A percentile compares a stretch with the other conserved stretches of the same genome.
Conservation (phyloP, 2,797 vertebrate species). For the Coracias cyanogaster region DNA sequence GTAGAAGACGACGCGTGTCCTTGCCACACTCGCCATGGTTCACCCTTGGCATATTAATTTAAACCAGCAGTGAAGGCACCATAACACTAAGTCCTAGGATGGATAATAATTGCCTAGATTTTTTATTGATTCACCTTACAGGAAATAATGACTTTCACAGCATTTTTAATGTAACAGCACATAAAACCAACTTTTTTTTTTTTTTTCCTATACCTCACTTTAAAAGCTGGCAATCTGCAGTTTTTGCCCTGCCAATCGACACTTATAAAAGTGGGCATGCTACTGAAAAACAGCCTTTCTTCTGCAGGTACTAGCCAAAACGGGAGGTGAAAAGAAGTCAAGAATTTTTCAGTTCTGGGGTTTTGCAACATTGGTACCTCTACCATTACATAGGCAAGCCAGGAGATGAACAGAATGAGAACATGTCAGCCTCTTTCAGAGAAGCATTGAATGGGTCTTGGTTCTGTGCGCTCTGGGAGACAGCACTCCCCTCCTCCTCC, state of each 20-base stretch:
- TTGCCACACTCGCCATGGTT: background rate
- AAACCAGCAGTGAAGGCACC: background rate
- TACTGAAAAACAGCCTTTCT: background rate
- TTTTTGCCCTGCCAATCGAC: background rate
- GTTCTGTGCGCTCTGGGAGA: background rate
- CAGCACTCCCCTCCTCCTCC: background rate
- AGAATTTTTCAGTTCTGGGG: background rate
- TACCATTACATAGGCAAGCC: background rate
- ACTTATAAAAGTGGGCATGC: background rate
- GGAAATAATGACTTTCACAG: background rate
- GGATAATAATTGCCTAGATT: background rate
- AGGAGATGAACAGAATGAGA: background rate
- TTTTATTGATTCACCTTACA: background rate
- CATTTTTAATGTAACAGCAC: background rate
- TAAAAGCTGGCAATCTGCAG: background rate
- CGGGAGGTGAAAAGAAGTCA: background rate
- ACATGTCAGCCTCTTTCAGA: background rate
- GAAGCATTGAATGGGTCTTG: background rate
- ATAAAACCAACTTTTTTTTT: background rate
- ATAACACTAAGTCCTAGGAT: rapidly evolving
- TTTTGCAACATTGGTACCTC: background rate
- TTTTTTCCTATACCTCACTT: background rate
- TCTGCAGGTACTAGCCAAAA: background rate
- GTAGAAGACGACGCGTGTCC: background rate
- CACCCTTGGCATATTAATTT: background rate